These are phyloP conservation scores for Verasper variegatus DNA, from an alignment of 2,113 vertebrate genomes.

Conservation along the genomic window DNA sequence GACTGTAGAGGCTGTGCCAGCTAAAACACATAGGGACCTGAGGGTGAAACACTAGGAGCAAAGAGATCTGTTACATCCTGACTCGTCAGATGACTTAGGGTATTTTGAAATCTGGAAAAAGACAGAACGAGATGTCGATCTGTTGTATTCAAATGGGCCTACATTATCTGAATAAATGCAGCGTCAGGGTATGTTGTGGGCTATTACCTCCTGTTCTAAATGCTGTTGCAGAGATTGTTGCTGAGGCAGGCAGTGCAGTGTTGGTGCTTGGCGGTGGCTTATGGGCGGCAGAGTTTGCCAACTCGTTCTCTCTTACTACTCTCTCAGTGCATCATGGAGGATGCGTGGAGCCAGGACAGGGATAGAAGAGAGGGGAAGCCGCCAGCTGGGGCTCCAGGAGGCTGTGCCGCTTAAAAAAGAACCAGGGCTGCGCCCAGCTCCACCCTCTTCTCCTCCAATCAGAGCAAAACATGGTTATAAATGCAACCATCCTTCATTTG, in stretches of 20 bases:
- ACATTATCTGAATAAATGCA: constrained; percentile 65
- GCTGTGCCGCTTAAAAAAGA: constrained; percentile 35
- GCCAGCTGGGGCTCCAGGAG: constrained; percentile 39
- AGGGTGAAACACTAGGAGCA: constrained; percentile 17
- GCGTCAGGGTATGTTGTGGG: constrained; percentile 66
- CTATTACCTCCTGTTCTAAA: constrained; percentile 69
- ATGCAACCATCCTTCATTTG: constrained; percentile 6
- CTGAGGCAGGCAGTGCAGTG: constrained; percentile 65
- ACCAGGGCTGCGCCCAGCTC: constrained; percentile 49
- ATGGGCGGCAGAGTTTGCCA: constrained; percentile 50
- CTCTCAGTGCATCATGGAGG: constrained; percentile 37
- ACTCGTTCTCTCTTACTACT: constrained; percentile 34
- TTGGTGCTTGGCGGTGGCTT: constrained; percentile 47
- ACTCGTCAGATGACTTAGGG: neutral
- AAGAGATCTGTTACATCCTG: constrained; percentile 9
- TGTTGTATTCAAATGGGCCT: constrained; percentile 59
- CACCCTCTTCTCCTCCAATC: constrained; percentile 29
- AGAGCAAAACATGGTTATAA: constrained; percentile 34
- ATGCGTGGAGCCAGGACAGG: constrained; percentile 30
- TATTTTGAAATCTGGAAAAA: constrained; percentile 50
- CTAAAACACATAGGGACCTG: constrained; percentile 45
- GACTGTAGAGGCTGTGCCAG: constrained; percentile 51
- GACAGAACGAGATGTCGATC: constrained; percentile 41
- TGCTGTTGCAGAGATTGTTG: constrained; percentile 66
- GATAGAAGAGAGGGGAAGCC: constrained; percentile 2